Percentiles rank a stretch among this genome's conserved stretches.
Conservation (phyloP, 1,140 invertebrate genomes). For the Drosophila littoralis region DNA sequence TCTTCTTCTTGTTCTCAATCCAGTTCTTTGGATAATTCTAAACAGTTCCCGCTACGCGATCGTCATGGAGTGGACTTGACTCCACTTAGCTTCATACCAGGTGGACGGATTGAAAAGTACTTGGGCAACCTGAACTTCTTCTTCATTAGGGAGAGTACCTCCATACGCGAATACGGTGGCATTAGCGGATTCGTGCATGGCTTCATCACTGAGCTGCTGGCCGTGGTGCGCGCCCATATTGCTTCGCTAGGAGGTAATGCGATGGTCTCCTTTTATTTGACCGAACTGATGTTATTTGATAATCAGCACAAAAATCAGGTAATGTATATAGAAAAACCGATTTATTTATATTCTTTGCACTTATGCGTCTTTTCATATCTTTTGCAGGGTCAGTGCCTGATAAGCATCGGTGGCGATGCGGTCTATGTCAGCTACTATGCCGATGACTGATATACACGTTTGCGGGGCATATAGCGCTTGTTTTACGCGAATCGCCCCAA, state of each 20-base stretch:
- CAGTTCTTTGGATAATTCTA: neutral
- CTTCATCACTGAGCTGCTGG: slow-evolving; percentile 95
- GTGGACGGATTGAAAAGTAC: slow-evolving; percentile 92
- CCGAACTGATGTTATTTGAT: slow-evolving; percentile 94
- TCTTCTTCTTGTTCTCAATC: neutral
- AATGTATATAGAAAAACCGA: slow-evolving; percentile 12
- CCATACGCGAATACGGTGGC: slow-evolving; percentile 95
- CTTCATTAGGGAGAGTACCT: slow-evolving; percentile 97
- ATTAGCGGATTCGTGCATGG: slow-evolving; percentile 96
- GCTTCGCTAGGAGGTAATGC: slow-evolving; percentile 97
- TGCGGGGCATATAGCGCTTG: slow-evolving; percentile 77
- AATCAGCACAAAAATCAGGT: slow-evolving; percentile 99
- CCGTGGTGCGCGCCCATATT: slow-evolving; percentile 96
- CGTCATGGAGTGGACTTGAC: slow-evolving; percentile 93
- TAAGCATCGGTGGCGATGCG: slow-evolving; percentile 97
- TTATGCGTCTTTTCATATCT: neutral
- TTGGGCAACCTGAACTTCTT: slow-evolving; percentile 97
- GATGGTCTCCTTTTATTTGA: slow-evolving; percentile 96
- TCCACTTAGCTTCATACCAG: slow-evolving; percentile 92
- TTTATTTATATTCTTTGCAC: neutral
- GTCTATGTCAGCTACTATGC: slow-evolving; percentile 87
- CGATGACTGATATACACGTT: slow-evolving; percentile 80
- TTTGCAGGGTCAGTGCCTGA: slow-evolving; percentile 94
- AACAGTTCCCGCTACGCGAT: slow-evolving; percentile 87
- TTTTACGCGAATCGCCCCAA: slow-evolving; percentile 79